phyloP scores from a whole-genome alignment of 2,113 vertebrate species.

The Engraulis encrasicolus region DNA sequence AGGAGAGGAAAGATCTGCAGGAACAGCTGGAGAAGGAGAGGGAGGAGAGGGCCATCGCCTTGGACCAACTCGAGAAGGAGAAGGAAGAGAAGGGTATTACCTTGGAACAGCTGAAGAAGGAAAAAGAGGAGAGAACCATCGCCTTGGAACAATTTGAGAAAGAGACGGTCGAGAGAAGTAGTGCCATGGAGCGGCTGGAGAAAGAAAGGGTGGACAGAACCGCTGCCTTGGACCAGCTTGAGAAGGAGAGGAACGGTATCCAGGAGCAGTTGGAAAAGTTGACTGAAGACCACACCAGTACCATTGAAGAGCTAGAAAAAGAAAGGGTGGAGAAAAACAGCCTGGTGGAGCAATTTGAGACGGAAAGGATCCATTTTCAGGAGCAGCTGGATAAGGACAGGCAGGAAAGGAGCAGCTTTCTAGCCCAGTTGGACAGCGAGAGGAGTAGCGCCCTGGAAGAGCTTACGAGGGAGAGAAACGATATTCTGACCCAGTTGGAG shows the following conservation, averaged over 20 bases:
- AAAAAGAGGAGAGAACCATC: not conserved
- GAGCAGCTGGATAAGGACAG: not conserved
- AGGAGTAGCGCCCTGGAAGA: not conserved
- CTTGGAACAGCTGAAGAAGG: constrained; percentile 38
- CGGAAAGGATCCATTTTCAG: not conserved
- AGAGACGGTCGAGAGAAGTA: constrained; percentile 31
- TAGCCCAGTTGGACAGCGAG: not conserved
- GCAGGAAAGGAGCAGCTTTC: not conserved
- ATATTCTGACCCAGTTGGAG: not conserved
- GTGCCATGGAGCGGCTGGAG: constrained; percentile 30
- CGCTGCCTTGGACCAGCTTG: not conserved
- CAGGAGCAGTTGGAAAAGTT: not conserved
- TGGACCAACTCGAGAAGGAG: not conserved
- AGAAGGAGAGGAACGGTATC: not conserved
- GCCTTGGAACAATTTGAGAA: not conserved
- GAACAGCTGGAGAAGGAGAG: not conserved
- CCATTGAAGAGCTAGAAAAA: not conserved
- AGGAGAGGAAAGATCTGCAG: not conserved
- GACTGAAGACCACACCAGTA: not conserved
- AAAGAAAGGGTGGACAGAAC: not conserved
- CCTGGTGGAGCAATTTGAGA: not conserved
- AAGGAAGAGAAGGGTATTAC: not conserved
- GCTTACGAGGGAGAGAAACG: not conserved
- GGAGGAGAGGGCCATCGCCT: constrained; percentile 1
- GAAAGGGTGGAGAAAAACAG: not conserved